These are phyloP conservation scores for Athalia rosae DNA, from an alignment of 2,888 invertebrate genomes.

Conservation along the genomic window DNA sequence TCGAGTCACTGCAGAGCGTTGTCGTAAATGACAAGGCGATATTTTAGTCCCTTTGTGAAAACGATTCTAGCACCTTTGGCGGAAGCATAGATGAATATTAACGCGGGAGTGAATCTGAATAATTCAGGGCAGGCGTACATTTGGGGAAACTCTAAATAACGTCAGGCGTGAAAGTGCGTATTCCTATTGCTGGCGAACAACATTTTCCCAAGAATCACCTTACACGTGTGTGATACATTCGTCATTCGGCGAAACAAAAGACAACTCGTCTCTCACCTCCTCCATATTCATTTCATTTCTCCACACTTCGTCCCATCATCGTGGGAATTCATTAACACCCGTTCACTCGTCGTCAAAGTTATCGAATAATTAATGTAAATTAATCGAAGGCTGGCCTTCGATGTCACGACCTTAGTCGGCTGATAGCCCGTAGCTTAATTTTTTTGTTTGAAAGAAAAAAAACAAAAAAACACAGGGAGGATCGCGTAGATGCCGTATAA, in stretches of 20 bases:
- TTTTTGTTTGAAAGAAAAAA: conserved; percentile 2
- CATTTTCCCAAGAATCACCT: background rate
- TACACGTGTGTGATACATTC: background rate
- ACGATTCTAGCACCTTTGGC: conserved; percentile 45
- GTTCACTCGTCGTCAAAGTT: conserved; percentile 22
- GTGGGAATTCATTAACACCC: conserved; percentile 3
- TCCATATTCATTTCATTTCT: background rate
- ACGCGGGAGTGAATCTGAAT: conserved; percentile 42
- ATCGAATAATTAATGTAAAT: conserved; percentile 18
- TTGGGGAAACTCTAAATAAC: conserved; percentile 42
- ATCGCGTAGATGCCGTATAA: conserved; percentile 8
- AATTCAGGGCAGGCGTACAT: conserved; percentile 39
- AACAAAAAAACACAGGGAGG: background rate
- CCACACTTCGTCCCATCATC: background rate
- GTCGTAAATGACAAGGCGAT: conserved; percentile 47
- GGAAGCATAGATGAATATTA: conserved; percentile 46
- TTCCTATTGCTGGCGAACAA: conserved; percentile 12
- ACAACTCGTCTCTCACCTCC: conserved; percentile 15
- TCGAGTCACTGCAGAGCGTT: conserved; percentile 43
- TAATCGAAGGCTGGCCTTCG: conserved; percentile 8
- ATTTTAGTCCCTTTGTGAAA: conserved; percentile 48
- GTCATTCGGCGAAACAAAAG: conserved; percentile 17
- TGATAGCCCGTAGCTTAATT: conserved; percentile 1
- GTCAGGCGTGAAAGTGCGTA: conserved; percentile 37
- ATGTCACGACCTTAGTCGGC: conserved; percentile 27